A percentile compares a stretch with the other conserved stretches of the same genome.
phyloP scores from a whole-genome alignment of 2,888 invertebrate genomes.

The Cephalotes varians region DNA sequence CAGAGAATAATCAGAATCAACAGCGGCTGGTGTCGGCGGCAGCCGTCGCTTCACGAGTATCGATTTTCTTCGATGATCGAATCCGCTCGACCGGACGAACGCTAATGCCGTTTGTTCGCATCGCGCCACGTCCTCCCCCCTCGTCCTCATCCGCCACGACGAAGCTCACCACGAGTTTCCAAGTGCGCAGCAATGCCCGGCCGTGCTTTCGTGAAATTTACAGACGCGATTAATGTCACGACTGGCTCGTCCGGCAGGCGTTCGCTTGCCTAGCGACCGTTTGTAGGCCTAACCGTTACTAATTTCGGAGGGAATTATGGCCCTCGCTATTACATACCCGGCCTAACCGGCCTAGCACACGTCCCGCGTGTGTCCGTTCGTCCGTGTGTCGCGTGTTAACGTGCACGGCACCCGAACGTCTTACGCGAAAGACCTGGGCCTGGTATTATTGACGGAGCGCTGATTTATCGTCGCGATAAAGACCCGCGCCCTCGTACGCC shows the following conservation, averaged over 20 bases:
- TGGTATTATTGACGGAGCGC: constrained; percentile 66
- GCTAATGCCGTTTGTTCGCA: constrained; percentile 44
- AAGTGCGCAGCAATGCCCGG: constrained; percentile 67
- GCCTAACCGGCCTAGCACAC: constrained; percentile 18
- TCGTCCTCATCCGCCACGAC: constrained; percentile 2
- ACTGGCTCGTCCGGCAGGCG: constrained; percentile 71
- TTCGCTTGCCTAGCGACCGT: constrained; percentile 66
- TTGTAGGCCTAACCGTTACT: constrained; percentile 81
- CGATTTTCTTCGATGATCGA: constrained; percentile 63
- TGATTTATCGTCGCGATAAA: constrained; percentile 66
- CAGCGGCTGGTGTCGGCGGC: constrained; percentile 44
- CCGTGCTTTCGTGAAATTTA: constrained; percentile 77
- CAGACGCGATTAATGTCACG: constrained; percentile 80
- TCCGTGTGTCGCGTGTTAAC: constrained; percentile 41
- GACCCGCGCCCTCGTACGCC: constrained; percentile 5
- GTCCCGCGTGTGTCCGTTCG: neutral
- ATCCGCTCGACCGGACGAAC: constrained; percentile 46
- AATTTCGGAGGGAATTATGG: constrained; percentile 82
- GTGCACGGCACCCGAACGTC: constrained; percentile 49
- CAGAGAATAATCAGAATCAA: constrained; percentile 28
- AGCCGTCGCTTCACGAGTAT: constrained; percentile 57
- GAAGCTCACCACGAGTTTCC: constrained; percentile 65
- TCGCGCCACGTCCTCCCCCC: neutral
- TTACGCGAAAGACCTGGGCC: constrained; percentile 49
- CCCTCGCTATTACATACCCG: constrained; percentile 69